Conservation (phyloP, 2,888 invertebrate genomes). For the Apantesis nais region DNA sequence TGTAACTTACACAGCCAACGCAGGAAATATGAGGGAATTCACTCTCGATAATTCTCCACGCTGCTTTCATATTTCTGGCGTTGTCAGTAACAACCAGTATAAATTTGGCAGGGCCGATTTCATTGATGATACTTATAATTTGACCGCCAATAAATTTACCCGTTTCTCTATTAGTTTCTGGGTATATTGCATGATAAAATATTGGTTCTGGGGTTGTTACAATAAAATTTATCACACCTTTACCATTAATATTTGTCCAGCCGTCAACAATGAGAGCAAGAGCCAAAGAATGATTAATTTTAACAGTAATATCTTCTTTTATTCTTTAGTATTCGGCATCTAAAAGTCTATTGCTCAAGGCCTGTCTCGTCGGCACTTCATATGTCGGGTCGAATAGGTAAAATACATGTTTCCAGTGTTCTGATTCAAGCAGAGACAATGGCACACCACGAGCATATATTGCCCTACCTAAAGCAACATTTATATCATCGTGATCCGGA, state of each 20-base stretch:
- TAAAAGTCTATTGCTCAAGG: neutral
- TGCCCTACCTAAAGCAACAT: neutral
- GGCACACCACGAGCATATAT: neutral
- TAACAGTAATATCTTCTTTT: neutral
- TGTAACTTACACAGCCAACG: neutral
- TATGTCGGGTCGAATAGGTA: neutral
- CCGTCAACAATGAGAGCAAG: too few species aligned
- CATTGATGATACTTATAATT: neutral
- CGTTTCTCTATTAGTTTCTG: neutral
- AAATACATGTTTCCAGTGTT: neutral
- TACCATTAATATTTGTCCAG: neutral
- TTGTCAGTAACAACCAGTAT: neutral
- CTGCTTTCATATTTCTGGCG: neutral
- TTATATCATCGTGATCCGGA: neutral
- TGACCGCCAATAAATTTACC: neutral
- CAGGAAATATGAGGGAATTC: neutral
- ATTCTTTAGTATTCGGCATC: neutral
- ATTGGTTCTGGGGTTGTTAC: constrained; percentile 6
- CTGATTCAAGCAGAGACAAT: neutral
- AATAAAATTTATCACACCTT: neutral
- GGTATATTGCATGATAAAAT: neutral
- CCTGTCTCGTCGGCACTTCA: neutral
- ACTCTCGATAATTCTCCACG: neutral
- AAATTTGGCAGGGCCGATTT: neutral
- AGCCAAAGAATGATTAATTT: too few species aligned